A percentile compares a stretch with the other conserved stretches of the same genome.
phyloP scores from a whole-genome alignment of 2,888 invertebrate species.

The Cistogaster globosa region DNA sequence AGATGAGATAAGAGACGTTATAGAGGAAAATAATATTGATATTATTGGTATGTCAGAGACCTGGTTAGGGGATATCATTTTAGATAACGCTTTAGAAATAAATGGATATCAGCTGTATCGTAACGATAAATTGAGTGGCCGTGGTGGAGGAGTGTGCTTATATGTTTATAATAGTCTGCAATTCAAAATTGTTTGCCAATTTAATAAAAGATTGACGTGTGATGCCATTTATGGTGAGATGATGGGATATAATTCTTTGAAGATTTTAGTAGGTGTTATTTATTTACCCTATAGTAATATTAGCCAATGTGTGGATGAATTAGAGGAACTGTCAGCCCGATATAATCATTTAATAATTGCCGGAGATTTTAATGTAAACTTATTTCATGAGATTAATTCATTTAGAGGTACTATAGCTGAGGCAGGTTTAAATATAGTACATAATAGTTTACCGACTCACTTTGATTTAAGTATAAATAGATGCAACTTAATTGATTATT shows the following conservation, averaged over 20 bases:
- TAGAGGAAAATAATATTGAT: slow-evolving; percentile 5
- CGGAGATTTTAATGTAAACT: too few relatives aligned
- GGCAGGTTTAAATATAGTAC: slow-evolving; percentile 4
- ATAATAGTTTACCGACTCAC: slow-evolving; percentile 30
- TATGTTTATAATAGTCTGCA: slow-evolving; percentile 14
- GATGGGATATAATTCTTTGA: neutral
- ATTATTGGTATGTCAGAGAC: slow-evolving; percentile 36
- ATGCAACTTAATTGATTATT: slow-evolving; percentile 32
- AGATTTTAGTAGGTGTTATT: slow-evolving; percentile 25
- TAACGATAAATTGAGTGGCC: slow-evolving; percentile 13
- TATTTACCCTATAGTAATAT: slow-evolving; percentile 39
- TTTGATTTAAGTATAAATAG: neutral
- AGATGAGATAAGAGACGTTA: slow-evolving; percentile 17
- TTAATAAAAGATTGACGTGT: slow-evolving; percentile 28
- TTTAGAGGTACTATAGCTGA: neutral
- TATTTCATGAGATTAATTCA: too few relatives aligned
- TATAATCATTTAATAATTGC: neutral
- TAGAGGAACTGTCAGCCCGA: slow-evolving; percentile 3
- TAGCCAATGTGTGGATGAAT: slow-evolving; percentile 5
- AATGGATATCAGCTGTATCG: slow-evolving; percentile 12
- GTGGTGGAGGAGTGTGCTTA: slow-evolving; percentile 34
- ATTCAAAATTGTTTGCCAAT: neutral
- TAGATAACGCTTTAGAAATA: slow-evolving; percentile 10
- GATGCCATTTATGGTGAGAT: slow-evolving; percentile 38
- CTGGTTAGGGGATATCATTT: slow-evolving; percentile 22